Evolutionary conservation across 2,888 invertebrate genomes (phyloP).

Genomic region (Drosophila barbarae): DNA sequence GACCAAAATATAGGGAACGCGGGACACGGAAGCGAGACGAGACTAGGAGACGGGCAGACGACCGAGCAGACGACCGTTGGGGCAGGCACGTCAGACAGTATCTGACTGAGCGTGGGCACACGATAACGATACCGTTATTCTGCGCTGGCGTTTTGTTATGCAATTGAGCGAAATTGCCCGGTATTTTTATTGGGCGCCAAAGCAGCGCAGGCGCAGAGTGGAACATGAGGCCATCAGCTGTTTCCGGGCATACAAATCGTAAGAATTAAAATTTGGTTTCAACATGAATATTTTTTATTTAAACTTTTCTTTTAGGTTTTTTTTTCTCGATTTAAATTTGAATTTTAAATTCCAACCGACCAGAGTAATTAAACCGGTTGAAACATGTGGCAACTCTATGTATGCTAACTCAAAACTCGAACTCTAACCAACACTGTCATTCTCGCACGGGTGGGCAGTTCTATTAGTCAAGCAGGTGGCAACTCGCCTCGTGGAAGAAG

Average conservation of each 20-base stretch:
- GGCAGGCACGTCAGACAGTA: constrained; percentile 68
- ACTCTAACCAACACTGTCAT: constrained; percentile 26
- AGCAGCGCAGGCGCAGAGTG: constrained; percentile 50
- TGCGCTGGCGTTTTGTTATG: constrained; percentile 56
- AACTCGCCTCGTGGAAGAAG: constrained; percentile 20
- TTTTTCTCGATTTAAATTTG: not conserved
- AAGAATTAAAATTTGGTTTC: rapidly evolving
- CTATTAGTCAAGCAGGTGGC: constrained; percentile 26
- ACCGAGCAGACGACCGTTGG: constrained; percentile 50
- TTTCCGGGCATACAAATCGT: not conserved
- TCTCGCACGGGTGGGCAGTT: not conserved
- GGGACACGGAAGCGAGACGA: constrained; percentile 16
- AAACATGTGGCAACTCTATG: not conserved
- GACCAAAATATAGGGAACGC: constrained; percentile 18
- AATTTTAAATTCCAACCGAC: not conserved
- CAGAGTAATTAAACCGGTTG: not conserved
- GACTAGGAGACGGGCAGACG: constrained; percentile 6
- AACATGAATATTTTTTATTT: not conserved
- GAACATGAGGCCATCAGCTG: constrained; percentile 50
- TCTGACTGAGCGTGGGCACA: constrained; percentile 63
- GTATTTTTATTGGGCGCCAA: constrained; percentile 64
- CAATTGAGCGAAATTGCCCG: constrained; percentile 59
- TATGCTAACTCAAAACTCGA: no score
- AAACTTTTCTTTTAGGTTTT: not conserved
- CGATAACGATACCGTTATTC: constrained; percentile 70